A percentile compares a stretch with the other conserved stretches of the same genome.
Conservation (phyloP, 2,888 invertebrate genomes). For the Volucella inflata region DNA sequence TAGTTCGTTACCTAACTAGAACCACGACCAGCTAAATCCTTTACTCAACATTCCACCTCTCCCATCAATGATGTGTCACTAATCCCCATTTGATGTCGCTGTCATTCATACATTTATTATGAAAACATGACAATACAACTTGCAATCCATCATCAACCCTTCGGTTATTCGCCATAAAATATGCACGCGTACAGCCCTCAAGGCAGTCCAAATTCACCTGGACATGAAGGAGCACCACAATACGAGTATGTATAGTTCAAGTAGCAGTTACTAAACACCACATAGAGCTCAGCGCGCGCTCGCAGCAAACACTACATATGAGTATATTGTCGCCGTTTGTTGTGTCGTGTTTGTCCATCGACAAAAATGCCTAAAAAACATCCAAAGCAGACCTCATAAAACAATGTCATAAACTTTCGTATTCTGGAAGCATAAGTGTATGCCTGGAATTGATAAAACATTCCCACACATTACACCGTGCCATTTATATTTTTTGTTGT, state of each 20-base stretch:
- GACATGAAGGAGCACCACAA: slow-evolving; percentile 25
- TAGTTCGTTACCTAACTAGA: too few species aligned
- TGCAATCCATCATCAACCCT: slow-evolving; percentile 65
- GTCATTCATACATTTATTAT: slow-evolving; percentile 34
- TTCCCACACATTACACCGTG: slow-evolving; percentile 79
- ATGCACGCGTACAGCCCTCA: slow-evolving; percentile 11
- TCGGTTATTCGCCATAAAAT: background rate
- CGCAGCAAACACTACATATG: slow-evolving; percentile 25
- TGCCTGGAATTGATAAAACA: slow-evolving; percentile 80
- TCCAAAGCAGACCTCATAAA: slow-evolving; percentile 75
- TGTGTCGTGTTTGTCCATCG: slow-evolving; percentile 32
- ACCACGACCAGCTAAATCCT: slow-evolving; percentile 16
- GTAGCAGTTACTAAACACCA: too few species aligned
- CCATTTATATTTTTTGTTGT: slow-evolving; percentile 57
- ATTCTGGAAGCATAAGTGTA: slow-evolving; percentile 75
- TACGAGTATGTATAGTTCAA: too few species aligned
- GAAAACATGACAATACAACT: slow-evolving; percentile 65
- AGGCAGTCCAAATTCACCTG: slow-evolving; percentile 55
- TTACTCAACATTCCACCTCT: slow-evolving; percentile 11
- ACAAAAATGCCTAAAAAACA: slow-evolving; percentile 26
- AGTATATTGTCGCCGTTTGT: slow-evolving; percentile 50
- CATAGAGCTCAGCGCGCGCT: background rate
- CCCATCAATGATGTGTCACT: background rate
- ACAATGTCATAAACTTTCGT: slow-evolving; percentile 75
- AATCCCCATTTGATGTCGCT: slow-evolving; percentile 24